Base-by-base conservation (phyloP, 2,113 vertebrate genomes). In the Cyprinodon variegatus region DNA sequence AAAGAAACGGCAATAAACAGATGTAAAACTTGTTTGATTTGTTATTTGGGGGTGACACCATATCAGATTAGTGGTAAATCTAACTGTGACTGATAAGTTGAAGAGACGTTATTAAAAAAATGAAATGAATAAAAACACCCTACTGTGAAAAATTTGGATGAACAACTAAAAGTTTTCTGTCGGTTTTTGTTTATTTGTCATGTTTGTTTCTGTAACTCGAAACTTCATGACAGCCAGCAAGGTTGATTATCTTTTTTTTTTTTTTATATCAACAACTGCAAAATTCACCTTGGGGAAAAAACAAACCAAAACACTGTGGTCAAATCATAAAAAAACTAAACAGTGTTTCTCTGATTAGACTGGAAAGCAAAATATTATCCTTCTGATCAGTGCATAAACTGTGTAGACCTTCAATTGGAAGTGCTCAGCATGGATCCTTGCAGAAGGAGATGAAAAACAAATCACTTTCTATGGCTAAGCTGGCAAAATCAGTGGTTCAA, bases 311-410 rank as follows among this genome's bases (percentile, higher is more conserved):
- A 61, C 0, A 7, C 66, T 68, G 68, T 48, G n/a, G 64, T 73
- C 70, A 72, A 29, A 77, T 74, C 74, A 61, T 80, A 79, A 70
- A 79, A 70, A 10, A 77, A 80, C 80, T 48, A 82, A 81, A 70
- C 60, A 48, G 36, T 57, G 41, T 66, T 39, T 3, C 61, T 48
- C 17, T 38, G 36, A 76, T 66, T 73, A 13, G 29, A 74, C 48
- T 65, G 36, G 66, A 72, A 70, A 76, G 75, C 38, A 59, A 66
- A 76, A 39, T 50, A 63, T 68, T 65, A 20, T 38, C n/a, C 43
- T 41, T 17, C 60, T 36, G 41, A 74, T 60, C 59, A 60, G 66
- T 15, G 66, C 61, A 61, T 40, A 65, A n/a, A 11, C 45, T 46
- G n/a, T 17, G 20, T n/a, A 38, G n/a, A 65, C 53, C 53, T 14